Evolutionary conservation across 2,888 invertebrate genomes (phyloP), one percentile per base, ranked within the genome.

Genomic region (Trisateles emortualis): DNA sequence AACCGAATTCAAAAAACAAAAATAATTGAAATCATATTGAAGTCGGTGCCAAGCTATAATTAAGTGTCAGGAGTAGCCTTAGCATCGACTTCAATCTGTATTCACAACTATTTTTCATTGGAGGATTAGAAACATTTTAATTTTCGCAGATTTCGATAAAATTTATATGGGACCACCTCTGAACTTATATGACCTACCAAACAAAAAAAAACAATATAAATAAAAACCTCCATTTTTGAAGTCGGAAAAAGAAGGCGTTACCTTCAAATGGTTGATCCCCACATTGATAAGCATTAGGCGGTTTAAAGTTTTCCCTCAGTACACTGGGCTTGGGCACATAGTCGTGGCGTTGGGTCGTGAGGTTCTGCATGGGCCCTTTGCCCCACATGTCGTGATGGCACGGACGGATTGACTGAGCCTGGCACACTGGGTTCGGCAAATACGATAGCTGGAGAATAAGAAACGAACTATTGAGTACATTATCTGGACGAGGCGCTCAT

Each of bases 301-400:
- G 86, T 47, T 83, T 85, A 75, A 68, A 86, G 0, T 80, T 79
- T 16, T 83, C 83, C 1, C 91, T 76, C 49, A 86, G 81, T 0
- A 81, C 86, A 42, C 81, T 83, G 0, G 95, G 94, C 72, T 95
- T 95, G 0, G 95, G 94, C 24, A 95, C 95, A 74, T 92, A 96
- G 87, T 96, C 96, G 78, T 95, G 95, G 33, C 95, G 95, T 64
- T 95, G 95, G 0, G 96, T 96, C 1, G 96, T 96, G 56, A 95
- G 85, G 61, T 94, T 94, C 84, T 96, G 95, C 93, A 96, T 95
- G n/a, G 96, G 95, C 0, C 94, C 94, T 47, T 94, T 94, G 0
- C 95, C 94, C 72, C 94, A 89, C 72, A 95, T 90, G 78, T 94
- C 95, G 81, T 94, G 94, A 81, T 94, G 92, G 52, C 94, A 94